Percentiles rank a stretch among this genome's conserved stretches.
Evolutionary conservation across 1,140 invertebrate genomes (phyloP).

Genomic region (Cotesia glomerata): DNA sequence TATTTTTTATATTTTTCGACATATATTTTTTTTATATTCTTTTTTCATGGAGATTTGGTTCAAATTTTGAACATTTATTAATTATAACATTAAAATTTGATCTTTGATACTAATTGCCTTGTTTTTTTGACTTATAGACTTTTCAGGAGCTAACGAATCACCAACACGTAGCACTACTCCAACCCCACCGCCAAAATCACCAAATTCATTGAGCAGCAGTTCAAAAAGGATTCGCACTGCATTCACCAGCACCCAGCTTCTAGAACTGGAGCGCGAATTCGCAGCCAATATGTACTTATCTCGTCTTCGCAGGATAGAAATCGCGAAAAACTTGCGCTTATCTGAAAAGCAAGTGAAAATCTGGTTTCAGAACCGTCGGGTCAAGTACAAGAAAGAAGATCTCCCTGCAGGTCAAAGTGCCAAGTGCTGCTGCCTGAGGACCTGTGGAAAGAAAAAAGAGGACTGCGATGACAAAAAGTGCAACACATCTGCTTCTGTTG

Average conservation of each 20-base stretch:
- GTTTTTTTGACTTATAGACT: slow-evolving; percentile 44
- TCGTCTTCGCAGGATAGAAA: slow-evolving; percentile 86
- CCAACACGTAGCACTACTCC: slow-evolving; percentile 64
- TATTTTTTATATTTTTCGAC: too few species aligned
- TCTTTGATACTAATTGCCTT: background rate
- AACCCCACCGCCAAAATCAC: slow-evolving; percentile 63
- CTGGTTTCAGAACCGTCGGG: slow-evolving; percentile 91
- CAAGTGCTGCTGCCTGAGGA: slow-evolving; percentile 66
- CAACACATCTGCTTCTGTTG: slow-evolving; percentile 35
- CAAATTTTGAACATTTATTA: background rate
- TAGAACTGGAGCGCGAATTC: slow-evolving; percentile 92
- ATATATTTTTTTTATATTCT: too few species aligned
- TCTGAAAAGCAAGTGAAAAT: slow-evolving; percentile 96
- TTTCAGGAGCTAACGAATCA: slow-evolving; percentile 60
- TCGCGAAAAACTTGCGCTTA: slow-evolving; percentile 84
- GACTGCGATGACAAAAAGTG: slow-evolving; percentile 51
- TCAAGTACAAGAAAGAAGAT: slow-evolving; percentile 90
- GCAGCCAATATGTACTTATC: slow-evolving; percentile 90
- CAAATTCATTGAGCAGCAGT: slow-evolving; percentile 65
- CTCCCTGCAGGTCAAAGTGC: slow-evolving; percentile 51
- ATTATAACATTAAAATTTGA: background rate
- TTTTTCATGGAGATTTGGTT: too few species aligned
- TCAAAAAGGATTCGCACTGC: slow-evolving; percentile 87
- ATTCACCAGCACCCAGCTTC: slow-evolving; percentile 89
- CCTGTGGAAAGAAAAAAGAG: slow-evolving; percentile 66